These are phyloP conservation scores for Pseudopodoces humilis DNA, from an alignment of 2,113 vertebrate species.

Conservation along the genomic window DNA sequence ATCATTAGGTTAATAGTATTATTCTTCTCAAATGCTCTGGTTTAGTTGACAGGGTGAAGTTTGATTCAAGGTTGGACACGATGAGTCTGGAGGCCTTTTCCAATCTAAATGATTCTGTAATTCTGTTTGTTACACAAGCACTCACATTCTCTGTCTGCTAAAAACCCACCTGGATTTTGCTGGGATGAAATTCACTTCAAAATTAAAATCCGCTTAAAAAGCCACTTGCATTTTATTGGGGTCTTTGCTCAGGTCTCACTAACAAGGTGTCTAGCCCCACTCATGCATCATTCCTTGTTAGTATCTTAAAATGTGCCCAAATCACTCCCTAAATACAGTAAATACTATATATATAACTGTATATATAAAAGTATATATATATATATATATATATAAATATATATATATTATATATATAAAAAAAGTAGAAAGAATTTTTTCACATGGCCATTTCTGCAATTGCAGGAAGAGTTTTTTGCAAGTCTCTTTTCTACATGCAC, in stretches of 20 bases:
- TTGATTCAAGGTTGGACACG: background rate
- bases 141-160: background rate
- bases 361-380: too few relatives aligned
- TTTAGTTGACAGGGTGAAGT: background rate
- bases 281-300: accelerated
- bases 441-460: accelerated
- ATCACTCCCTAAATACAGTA: background rate
- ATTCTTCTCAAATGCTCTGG: background rate
- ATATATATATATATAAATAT: too few relatives aligned
- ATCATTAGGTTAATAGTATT: background rate
- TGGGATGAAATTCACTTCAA: background rate
- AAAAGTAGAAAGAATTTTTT: background rate
- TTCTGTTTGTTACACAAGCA: background rate
- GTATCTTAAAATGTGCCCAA: background rate
- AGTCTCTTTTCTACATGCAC: background rate
- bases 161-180: background rate
- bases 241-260: background rate
- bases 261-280: background rate
- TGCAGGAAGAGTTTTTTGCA: background rate
- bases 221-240: background rate
- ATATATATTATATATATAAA: too few relatives aligned
- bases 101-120: background rate
- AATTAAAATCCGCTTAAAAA: background rate
- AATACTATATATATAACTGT: background rate
- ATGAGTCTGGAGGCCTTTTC: background rate